These are phyloP conservation scores for Maconellicoccus hirsutus DNA, from an alignment of 1,140 invertebrate genomes.

Conservation along the genomic window DNA sequence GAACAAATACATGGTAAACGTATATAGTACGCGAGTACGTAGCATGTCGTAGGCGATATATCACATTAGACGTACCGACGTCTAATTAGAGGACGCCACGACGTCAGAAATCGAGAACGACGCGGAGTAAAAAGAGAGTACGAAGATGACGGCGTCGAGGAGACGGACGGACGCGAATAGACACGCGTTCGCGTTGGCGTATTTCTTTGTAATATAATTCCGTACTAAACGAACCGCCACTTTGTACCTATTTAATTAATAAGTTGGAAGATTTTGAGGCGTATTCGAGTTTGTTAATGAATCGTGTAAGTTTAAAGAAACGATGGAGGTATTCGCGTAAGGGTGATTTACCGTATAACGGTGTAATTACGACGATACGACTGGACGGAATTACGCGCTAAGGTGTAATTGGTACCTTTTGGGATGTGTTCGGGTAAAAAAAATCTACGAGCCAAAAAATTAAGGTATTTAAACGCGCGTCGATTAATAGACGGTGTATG, in stretches of 20 bases:
- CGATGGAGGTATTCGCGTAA: no score
- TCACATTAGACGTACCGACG: slow-evolving; percentile 18
- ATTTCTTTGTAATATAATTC: slow-evolving; percentile 18
- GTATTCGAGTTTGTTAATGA: not conserved
- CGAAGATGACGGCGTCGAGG: no score
- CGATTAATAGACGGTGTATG: no score
- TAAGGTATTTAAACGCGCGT: no score
- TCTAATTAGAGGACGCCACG: slow-evolving; percentile 19
- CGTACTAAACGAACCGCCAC: slow-evolving; percentile 17
- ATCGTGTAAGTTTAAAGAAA: no score
- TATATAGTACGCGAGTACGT: not conserved
- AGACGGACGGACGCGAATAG: not conserved
- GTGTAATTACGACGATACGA: no score
- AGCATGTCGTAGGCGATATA: not conserved
- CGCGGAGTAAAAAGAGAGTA: not conserved
- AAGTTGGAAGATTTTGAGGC: not conserved
- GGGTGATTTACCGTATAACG: no score
- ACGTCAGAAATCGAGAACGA: not conserved
- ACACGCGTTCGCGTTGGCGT: not conserved
- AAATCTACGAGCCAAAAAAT: no score
- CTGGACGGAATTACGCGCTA: no score
- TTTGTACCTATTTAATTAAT: slow-evolving; percentile 22
- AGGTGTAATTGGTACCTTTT: no score
- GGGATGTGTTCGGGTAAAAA: no score
- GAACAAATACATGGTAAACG: not conserved